Evolutionary conservation across 2,888 invertebrate species (phyloP).

Genomic region (Nephrotoma appendiculata): DNA sequence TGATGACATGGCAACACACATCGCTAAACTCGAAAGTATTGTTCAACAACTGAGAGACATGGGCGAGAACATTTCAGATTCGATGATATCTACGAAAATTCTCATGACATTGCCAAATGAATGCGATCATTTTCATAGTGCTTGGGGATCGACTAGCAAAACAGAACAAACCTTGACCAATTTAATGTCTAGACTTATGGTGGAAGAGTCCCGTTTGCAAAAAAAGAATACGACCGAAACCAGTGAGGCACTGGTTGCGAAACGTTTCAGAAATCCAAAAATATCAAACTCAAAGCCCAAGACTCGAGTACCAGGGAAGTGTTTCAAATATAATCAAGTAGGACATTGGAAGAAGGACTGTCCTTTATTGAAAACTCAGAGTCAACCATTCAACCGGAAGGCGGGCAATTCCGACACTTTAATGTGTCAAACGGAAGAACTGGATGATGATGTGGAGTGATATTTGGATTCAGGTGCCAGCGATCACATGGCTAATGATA

Average conservation of each 20-base stretch:
- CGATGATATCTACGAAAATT: constrained; percentile 13
- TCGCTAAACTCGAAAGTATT: constrained; percentile 11
- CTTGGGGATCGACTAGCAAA: constrained; percentile 15
- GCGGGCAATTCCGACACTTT: neutral
- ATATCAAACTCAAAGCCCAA: neutral
- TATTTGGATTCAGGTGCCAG: constrained; percentile 15
- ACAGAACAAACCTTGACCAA: constrained; percentile 16
- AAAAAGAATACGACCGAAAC: constrained; percentile 12
- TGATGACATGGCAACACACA: constrained; percentile 11
- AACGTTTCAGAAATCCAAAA: neutral
- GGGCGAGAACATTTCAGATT: constrained; percentile 11
- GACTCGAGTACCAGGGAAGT: constrained; percentile 5
- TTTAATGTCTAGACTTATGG: constrained; percentile 10
- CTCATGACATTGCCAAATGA: constrained; percentile 14
- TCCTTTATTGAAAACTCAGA: constrained; percentile 8
- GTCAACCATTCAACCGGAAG: neutral
- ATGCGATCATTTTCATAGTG: no score
- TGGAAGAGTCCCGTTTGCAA: constrained; percentile 10
- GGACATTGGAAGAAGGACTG: constrained; percentile 15
- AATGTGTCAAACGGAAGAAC: neutral
- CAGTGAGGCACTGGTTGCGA: neutral
- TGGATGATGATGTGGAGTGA: constrained; percentile 7
- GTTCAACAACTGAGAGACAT: constrained; percentile 11
- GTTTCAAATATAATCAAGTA: constrained; percentile 13
- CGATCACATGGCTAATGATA: constrained; percentile 13